Conservation (phyloP, 2,797 vertebrate genomes). For the Sebastes trivittatus region DNA sequence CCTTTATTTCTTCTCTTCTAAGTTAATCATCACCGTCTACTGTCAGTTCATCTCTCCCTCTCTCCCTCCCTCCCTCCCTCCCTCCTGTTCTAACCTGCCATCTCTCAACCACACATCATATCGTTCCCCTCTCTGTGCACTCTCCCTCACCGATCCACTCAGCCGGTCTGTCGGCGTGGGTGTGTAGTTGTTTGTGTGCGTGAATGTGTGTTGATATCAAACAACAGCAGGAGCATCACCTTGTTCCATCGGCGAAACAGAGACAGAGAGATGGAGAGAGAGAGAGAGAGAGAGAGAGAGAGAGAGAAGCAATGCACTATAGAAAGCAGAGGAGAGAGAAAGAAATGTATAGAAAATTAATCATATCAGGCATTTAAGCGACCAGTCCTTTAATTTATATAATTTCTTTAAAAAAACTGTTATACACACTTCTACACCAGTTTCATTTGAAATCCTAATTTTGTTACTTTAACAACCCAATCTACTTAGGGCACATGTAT, state of each 20-base stretch:
- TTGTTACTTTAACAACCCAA: neutral
- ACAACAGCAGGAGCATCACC: slow-evolving; percentile 39
- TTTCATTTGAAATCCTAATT: neutral
- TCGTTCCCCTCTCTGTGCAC: slow-evolving; percentile 42
- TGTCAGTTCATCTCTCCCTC: slow-evolving; percentile 26
- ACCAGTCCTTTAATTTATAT: neutral
- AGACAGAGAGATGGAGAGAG: neutral
- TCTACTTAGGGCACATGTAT: neutral
- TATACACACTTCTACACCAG: neutral
- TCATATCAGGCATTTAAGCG: neutral
- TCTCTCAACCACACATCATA: slow-evolving; percentile 55
- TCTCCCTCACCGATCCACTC: slow-evolving; percentile 46
- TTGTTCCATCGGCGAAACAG: slow-evolving; percentile 45
- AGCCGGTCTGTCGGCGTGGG: slow-evolving; percentile 29
- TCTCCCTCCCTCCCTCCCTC: neutral
- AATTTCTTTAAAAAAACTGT: neutral
- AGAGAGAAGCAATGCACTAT: neutral
- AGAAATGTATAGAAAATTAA: neutral
- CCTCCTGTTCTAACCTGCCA: slow-evolving; percentile 38
- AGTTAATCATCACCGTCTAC: slow-evolving; percentile 25
- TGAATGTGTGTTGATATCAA: slow-evolving; percentile 30
- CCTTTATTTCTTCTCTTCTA: neutral
- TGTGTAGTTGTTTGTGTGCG: slow-evolving; percentile 42
- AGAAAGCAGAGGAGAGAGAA: neutral
- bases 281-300: neutral